phyloP scores from a whole-genome alignment of 2,797 vertebrate genomes.

The Coregonus ussuriensis region DNA sequence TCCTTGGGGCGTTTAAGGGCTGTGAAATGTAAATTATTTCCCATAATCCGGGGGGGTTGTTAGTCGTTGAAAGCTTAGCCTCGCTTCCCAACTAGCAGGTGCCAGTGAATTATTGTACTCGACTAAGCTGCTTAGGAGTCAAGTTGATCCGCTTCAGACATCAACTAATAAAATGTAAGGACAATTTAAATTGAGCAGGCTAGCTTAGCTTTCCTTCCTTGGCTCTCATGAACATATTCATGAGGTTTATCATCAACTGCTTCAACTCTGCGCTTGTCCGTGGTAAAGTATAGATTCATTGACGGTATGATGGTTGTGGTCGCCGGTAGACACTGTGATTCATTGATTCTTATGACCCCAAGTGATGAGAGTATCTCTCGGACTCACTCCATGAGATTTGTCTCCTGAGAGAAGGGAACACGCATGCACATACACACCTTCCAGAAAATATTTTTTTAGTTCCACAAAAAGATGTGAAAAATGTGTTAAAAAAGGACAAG shows the following conservation, averaged over 20 bases:
- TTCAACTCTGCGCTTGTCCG: background rate
- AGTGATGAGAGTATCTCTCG: no score
- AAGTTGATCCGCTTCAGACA: conserved; percentile 70
- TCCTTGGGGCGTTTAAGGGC: conserved; percentile 45
- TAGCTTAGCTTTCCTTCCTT: background rate
- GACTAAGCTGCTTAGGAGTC: conserved; percentile 76
- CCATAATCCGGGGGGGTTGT: conserved; percentile 57
- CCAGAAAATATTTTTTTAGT: no score
- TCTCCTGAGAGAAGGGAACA: no score
- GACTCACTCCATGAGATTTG: no score
- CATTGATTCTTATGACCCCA: no score
- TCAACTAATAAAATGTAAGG: conserved; percentile 40
- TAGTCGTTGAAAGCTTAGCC: conserved; percentile 9
- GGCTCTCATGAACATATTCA: background rate
- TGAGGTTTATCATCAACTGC: background rate
- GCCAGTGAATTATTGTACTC: conserved; percentile 69
- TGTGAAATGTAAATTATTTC: conserved; percentile 68
- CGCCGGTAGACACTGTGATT: background rate
- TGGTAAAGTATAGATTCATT: background rate
- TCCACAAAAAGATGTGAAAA: no score
- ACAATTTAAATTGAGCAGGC: conserved; percentile 7
- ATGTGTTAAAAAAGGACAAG: no score
- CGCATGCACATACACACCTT: no score
- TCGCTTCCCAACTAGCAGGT: conserved; percentile 63
- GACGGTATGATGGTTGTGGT: background rate